Base-by-base conservation (phyloP, 1,140 invertebrate genomes). In the Centruroides sculpturatus region DNA sequence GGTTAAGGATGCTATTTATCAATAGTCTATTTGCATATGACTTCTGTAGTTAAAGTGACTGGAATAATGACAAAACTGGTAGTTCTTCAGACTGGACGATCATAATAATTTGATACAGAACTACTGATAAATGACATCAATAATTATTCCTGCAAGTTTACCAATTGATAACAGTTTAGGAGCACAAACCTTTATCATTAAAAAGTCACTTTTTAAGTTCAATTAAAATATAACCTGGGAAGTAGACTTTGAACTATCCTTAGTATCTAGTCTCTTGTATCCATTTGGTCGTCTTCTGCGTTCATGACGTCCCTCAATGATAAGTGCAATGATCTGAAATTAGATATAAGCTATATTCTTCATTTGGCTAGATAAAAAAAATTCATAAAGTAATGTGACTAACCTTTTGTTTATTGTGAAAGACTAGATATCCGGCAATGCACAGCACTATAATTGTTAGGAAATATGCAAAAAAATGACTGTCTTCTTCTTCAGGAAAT, bases 341-440 rank as follows among this genome's bases (percentile, higher is more conserved):
- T 48, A 48, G 35, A 55, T 47, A 55, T 35, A 4, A 36, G 35
- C 35, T 52, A 35, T 51, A 55, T 35, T 47, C 3, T 54, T n/a
- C 53, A n/a, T 10, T 46, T 35, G 23, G 53, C 23, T 23, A 41
- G 5, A 41, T 41, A 5, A 41, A 41, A 6, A 41, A 1, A 41
- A 41, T 41, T 41, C 5, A 41, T 6, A 0, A 41, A 41, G 41
- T 41, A 23, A 23, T 41, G 49, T 10, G 61, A 67, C 62, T 67
- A 70, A 83, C 82, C 77, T 83, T 84, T 71, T 84, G 80, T 68
- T 83, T 83, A 65, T 84, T 83, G 66, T 83, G 81, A 71, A 83
- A 84, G 64, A 77, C 74, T 47, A 84, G 70, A 70, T 83, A 84
- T 7, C 78, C 76, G 56, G 76, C 71, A 53, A 84, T 76, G 65